Base-by-base conservation (phyloP, 2,113 vertebrate genomes). In the Eurypyga helias region DNA sequence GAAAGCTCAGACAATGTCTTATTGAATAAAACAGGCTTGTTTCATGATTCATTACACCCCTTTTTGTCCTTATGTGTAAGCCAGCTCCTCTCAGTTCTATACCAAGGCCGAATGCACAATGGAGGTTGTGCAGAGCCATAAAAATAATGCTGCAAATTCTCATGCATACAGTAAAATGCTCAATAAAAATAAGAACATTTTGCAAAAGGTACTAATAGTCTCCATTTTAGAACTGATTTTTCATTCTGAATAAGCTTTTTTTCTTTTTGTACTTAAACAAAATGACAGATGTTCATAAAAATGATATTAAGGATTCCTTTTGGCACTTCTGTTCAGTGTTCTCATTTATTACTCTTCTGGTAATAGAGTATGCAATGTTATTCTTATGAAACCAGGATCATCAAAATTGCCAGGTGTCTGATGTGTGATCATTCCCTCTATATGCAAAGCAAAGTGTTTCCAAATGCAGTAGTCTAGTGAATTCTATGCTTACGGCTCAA, bases 1-100 rank as follows among this genome's bases (percentile, higher is more conserved):
- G 90, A 83, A 93, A 95, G 90, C 66, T 81, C 94, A 92, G 91
- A 92, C 83, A 94, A 77, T 70, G 67, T 83, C 95, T 95, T 95
- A 94, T 64, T 96, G 81, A 97, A 95, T 95, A 90, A 95, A 97
- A 82, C 91, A 93, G 96, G 54, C 65, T 97, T 89, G 81, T 97
- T 97, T 96, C 86, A 96, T 96, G 94, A 97, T 96, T 97, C 97
- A 96, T 98, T 97, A 94, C 90, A 61, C 52, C 69, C 87, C 75
- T 97, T 92, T 96, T 93, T 93, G 64, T 91, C 76, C 60, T 93
- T 43, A 82, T 2, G 41, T 71, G 64, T 88, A 93, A 95, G 75
- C 81, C 90, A 95, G 61, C n/a, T 96, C 81, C 54, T 95, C 95
- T 96, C 80, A 55, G 67, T 54, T 95, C 92, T 61, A n/a, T 52